Base-by-base conservation (phyloP, 2,113 vertebrate genomes). In the Saccopteryx bilineata region DNA sequence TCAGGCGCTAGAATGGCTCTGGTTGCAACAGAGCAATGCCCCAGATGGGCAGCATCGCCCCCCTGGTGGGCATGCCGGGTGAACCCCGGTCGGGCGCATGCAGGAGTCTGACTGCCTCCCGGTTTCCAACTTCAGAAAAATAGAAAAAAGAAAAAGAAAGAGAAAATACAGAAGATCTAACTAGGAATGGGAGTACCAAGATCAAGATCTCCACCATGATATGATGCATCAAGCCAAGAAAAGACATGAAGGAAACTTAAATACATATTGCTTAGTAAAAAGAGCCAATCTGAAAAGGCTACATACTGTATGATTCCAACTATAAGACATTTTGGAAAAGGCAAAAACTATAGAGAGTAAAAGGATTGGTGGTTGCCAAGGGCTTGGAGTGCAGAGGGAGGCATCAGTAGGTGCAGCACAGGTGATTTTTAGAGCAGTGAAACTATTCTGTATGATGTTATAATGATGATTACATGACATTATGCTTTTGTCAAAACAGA, bases 131-230 rank as follows among this genome's bases (percentile, higher is more conserved):
- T 39, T 39, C 39, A 39, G 39, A 39, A 39, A 39, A 39, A 39
- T 39, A 39, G 2, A 39, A 39, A 39, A 39, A 39, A 39, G 39
- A 39, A 39, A 39, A 39, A 78, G 83, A 87, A 71, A 85, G 28
- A 96, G 94, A 95, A 93, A 92, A 82, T 28, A 33, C 31, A 14
- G 39, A 39, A 66, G 92, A 90, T 60, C 79, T 86, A 83, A 26
- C 13, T 52, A 26, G 68, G 19, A 75, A 85, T 52, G 15, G 48
- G 65, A 74, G 13, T 48, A 26, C 13, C 69, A 71, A 79, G 39
- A 92, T 72, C 28, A 75, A 84, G 11, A 52, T 6, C 15, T 14
- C 24, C 48, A 10, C 33, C 8, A 4, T 50, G 66, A 46, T 2
- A 65, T 75, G 2, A 94, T 13, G 7, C 48, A 75, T 28, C 26